Conservation (phyloP, 2,797 vertebrate genomes). For the Gadopsis marmoratus region DNA sequence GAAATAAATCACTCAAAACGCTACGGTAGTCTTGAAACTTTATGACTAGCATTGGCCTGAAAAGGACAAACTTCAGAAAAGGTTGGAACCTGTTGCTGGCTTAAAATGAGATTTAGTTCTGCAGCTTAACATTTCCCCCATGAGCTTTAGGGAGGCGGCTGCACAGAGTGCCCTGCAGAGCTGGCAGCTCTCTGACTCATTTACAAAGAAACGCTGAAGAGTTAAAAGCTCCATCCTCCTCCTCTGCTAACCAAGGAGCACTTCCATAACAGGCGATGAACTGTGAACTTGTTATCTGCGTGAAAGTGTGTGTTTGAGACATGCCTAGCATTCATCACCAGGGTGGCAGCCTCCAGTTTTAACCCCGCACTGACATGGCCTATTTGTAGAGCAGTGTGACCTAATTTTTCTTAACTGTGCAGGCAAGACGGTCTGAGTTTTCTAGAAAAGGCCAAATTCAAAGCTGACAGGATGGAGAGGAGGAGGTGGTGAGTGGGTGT, state of each 20-base stretch:
- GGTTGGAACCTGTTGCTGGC: conserved; percentile 8
- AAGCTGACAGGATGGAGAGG: not conserved
- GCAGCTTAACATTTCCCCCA: conserved; percentile 24
- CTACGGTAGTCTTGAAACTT: not conserved
- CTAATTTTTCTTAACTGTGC: conserved; percentile 22
- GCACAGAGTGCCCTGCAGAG: not conserved
- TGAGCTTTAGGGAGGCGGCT: not conserved
- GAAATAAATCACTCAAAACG: not conserved
- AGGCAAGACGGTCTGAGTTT: not conserved
- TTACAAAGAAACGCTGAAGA: conserved; percentile 5
- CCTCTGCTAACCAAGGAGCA: not conserved
- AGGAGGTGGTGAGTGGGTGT: not conserved
- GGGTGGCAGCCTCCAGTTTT: conserved; percentile 44
- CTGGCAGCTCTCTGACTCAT: not conserved
- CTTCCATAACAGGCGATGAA: not conserved
- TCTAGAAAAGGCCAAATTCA: not conserved
- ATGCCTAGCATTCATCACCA: conserved; percentile 38
- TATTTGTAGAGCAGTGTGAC: conserved; percentile 50
- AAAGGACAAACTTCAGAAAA: not conserved
- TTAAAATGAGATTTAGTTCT: conserved; percentile 13
- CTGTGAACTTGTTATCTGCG: conserved; percentile 7
- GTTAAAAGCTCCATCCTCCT: conserved; percentile 7
- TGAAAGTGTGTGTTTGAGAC: conserved; percentile 19
- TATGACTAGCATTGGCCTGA: not conserved
- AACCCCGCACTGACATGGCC: conserved; percentile 38